phyloP scores from a whole-genome alignment of 37 sponge, comb jelly and placozoan species.

The Beroe forskalii region DNA sequence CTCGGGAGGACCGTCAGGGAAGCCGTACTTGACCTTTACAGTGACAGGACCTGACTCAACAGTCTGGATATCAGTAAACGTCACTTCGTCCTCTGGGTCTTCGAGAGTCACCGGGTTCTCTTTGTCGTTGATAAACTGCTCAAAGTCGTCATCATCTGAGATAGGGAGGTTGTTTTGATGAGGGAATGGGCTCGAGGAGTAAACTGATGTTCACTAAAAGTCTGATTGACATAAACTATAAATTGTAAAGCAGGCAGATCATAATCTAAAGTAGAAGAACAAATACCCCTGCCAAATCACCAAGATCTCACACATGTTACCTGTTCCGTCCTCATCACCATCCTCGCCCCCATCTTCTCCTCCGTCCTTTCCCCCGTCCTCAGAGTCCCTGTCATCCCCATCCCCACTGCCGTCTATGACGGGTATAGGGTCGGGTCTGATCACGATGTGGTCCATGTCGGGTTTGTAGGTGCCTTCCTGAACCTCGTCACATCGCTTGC shows the following conservation, averaged over 20 bases:
- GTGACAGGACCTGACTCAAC: background rate
- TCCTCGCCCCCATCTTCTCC: background rate
- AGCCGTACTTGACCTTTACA: background rate
- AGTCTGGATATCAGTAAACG: background rate
- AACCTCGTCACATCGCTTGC: background rate
- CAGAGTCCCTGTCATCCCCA: background rate
- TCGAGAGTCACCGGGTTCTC: background rate
- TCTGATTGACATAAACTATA: too few relatives aligned
- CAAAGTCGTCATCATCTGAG: too few relatives aligned
- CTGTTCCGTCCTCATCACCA: too few relatives aligned
- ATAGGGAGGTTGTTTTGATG: too few relatives aligned
- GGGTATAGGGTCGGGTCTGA: background rate
- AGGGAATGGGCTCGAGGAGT: too few relatives aligned
- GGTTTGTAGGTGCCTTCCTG: constrained; percentile 15
- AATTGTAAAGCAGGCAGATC: too few relatives aligned
- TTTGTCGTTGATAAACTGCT: too few relatives aligned
- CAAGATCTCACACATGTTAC: too few relatives aligned
- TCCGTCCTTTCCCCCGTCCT: background rate
- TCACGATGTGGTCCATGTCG: background rate
- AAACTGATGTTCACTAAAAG: too few relatives aligned
- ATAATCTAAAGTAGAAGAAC: too few relatives aligned
- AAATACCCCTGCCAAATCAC: too few relatives aligned
- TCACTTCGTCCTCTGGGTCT: background rate
- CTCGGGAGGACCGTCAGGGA: background rate
- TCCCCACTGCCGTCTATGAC: background rate